Conservation (phyloP, 1,140 invertebrate genomes). For the Eumaeus atala region DNA sequence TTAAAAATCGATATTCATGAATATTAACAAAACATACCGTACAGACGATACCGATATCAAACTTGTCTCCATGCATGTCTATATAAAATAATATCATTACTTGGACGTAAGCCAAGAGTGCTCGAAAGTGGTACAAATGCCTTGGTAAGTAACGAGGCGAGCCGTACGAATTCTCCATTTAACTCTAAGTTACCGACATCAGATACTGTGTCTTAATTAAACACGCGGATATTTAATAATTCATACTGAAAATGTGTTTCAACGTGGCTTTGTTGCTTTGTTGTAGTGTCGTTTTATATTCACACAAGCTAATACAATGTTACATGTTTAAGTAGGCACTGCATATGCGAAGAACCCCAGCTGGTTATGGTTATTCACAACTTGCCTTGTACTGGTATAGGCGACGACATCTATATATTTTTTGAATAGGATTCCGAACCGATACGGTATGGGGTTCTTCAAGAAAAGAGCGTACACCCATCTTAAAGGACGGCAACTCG, state of each 20-base stretch:
- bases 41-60: not conserved
- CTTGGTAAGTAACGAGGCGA: slow-evolving; percentile 20
- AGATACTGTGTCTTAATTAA: slow-evolving; percentile 18
- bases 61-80: slow-evolving; percentile 8
- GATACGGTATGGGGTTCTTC: too few species aligned
- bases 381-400: too few species aligned
- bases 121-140: slow-evolving; percentile 26
- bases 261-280: slow-evolving; percentile 4
- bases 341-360: too few species aligned
- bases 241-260: slow-evolving; percentile 7
- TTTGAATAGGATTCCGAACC: too few species aligned
- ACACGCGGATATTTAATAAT: slow-evolving; percentile 11
- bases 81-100: slow-evolving; percentile 27
- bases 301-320: not conserved
- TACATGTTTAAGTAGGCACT: too few species aligned
- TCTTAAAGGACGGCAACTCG: too few species aligned
- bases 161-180: slow-evolving; percentile 15
- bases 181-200: slow-evolving; percentile 15
- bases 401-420: too few species aligned
- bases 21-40: too few species aligned
- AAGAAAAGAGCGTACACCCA: too few species aligned
- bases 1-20: not conserved
- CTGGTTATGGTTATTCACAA: too few species aligned
- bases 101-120: slow-evolving; percentile 22
- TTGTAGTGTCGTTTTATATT: slow-evolving; percentile 1